Evolutionary conservation across 2,113 vertebrate genomes (phyloP).

Genomic region (Carassius carassius): DNA sequence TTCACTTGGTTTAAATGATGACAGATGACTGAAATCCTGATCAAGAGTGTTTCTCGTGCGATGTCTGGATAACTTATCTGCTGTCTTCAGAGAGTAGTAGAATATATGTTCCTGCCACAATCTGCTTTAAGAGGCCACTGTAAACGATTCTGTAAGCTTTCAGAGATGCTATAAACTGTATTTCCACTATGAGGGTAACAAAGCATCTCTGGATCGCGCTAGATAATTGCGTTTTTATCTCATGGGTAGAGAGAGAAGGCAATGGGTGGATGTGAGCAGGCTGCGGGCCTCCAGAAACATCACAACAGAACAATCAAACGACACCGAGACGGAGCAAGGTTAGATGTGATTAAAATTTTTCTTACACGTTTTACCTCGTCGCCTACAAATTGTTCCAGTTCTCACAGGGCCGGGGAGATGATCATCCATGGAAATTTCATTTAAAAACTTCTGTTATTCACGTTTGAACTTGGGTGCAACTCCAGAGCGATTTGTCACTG

Average conservation of each 20-base stretch:
- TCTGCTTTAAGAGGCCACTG: neutral
- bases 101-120: neutral
- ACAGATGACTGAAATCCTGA: neutral
- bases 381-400: constrained; percentile 30
- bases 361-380: constrained; percentile 44
- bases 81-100: neutral
- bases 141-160: neutral
- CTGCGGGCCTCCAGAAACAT: constrained; percentile 21
- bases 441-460: constrained; percentile 29
- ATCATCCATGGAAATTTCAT: constrained; percentile 39
- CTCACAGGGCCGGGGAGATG: constrained; percentile 34
- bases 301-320: constrained; percentile 25
- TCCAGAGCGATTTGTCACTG: constrained; percentile 23
- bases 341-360: constrained; percentile 49
- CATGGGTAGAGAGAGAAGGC: constrained; percentile 15
- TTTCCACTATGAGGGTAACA: constrained; percentile 15
- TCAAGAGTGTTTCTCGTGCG: neutral
- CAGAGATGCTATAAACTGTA: constrained; percentile 35
- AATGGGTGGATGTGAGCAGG: neutral
- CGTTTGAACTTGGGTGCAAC: constrained; percentile 12
- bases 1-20: neutral
- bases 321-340: constrained; percentile 10
- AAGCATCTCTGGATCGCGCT: constrained; percentile 9
- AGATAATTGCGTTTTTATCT: constrained; percentile 42
- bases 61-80: neutral